Evolutionary conservation across 2,797 vertebrate genomes (phyloP), one percentile per base, ranked within the genome.

Genomic region (Protosalanx chinensis): DNA sequence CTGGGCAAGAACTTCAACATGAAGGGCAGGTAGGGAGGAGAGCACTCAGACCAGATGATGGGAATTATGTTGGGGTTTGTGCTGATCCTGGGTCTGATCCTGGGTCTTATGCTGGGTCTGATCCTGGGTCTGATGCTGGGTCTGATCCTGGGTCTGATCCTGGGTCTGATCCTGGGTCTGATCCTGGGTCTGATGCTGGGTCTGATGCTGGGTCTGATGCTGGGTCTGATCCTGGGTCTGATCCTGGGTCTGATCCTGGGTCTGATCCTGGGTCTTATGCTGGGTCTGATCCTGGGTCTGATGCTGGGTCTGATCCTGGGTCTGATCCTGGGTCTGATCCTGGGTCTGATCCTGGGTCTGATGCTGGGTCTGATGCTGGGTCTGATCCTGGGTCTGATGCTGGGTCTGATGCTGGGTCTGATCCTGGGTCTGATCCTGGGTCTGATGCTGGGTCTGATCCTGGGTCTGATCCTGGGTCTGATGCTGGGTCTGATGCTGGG

Each of bases 1-100:
- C 83, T 96, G 74, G 96, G 96, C 73, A 97, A 95, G 90, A 96
- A 97, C 89, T 96, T 97, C 90, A 95, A 93, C 77, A 93, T 96
- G 90, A 97, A 97, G 90, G 93, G 94, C 89, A 94, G 95, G 95
- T 97, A 89, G 0, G 74, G 5, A 12, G 70, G 73, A 41, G 20
- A 41, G 35, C 18, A 20, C 4, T 49, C 41, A 49, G 23, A 27
- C 64, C 1, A 69, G 58, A 27, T 58, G 51, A n/a, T 67, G 70
- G 75, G 20, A 27, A 62, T 12, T 37, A 62, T 7, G 37, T 46
- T 41, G 32, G 7, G 27, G 58, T 13, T 63, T 37, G 4, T 18
- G 77, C 71, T 62, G 51, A 20, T 73, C 41, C 70, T 59, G 53
- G 41, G 18, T 68, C 30, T 18, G 63, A 84, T 82, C 15, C 10